Percentiles rank a stretch among this genome's conserved stretches.
Evolutionary conservation across 2,797 vertebrate species (phyloP).

Genomic region (Echiichthys vipera): DNA sequence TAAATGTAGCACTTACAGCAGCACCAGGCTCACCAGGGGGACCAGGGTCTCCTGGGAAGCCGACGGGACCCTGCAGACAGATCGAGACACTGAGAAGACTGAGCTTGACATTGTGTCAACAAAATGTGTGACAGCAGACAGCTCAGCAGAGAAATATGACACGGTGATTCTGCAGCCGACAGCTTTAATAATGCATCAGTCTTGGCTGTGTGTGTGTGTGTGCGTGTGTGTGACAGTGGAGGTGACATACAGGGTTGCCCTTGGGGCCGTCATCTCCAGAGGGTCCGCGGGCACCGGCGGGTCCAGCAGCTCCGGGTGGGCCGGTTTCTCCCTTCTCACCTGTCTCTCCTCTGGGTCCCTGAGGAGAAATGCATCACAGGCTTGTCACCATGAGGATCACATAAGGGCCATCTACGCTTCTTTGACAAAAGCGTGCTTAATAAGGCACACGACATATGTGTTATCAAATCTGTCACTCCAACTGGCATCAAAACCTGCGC

Average conservation of each 20-base stretch:
- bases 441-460: constrained; percentile 6
- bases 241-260: constrained; percentile 93
- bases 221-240: not conserved
- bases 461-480: constrained; percentile 25
- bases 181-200: constrained; percentile 45
- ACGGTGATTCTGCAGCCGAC: constrained; percentile 27
- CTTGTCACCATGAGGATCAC: constrained; percentile 25
- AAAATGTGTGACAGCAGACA: constrained; percentile 43
- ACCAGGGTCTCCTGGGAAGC: constrained; percentile 98
- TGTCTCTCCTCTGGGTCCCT: constrained; percentile 95
- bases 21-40: constrained; percentile 95
- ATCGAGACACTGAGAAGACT: constrained; percentile 37
- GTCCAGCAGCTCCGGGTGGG: constrained; percentile 95
- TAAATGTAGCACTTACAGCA: constrained; percentile 88
- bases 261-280: constrained; percentile 97
- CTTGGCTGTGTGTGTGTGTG: constrained; percentile 1
- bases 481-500: constrained; percentile 8
- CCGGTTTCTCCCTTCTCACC: constrained; percentile 98
- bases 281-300: constrained; percentile 93
- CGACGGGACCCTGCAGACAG: constrained; percentile 90
- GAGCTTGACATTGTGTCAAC: constrained; percentile 55
- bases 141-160: constrained; percentile 40
- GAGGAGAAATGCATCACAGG: constrained; percentile 27
- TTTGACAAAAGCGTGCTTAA: constrained; percentile 20
- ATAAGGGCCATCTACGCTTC: not conserved